phyloP scores from a whole-genome alignment of 2,797 vertebrate genomes.

The Knipowitschia caucasica region DNA sequence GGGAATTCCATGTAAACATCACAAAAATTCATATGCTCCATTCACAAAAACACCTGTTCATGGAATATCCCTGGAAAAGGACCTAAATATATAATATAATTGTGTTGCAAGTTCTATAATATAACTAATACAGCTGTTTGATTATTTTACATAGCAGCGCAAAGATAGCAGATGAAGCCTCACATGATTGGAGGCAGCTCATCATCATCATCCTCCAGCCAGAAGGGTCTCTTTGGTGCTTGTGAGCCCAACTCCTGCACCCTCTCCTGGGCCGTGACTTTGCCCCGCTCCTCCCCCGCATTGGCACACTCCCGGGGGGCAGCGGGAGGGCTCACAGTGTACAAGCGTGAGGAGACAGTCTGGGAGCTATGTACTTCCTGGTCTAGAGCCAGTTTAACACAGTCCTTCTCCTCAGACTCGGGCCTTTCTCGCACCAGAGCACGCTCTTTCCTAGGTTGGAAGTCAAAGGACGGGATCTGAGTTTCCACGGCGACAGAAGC shows the following conservation, averaged over 20 bases:
- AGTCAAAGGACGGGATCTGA: slow-evolving; percentile 44
- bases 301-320: slow-evolving; percentile 23
- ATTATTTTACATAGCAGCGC: slow-evolving; percentile 18
- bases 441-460: slow-evolving; percentile 27
- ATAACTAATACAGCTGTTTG: neutral
- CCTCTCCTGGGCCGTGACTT: slow-evolving; percentile 18
- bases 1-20: slow-evolving; percentile 2
- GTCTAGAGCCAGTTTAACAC: slow-evolving; percentile 45
- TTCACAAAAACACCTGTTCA: too few species aligned
- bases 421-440: slow-evolving; percentile 40
- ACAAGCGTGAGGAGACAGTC: slow-evolving; percentile 24
- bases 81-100: too few species aligned
- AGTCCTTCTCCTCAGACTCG: slow-evolving; percentile 36
- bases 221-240: slow-evolving; percentile 57
- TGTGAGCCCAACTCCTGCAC: slow-evolving; percentile 24
- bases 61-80: too few species aligned
- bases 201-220: slow-evolving; percentile 73
- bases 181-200: slow-evolving; percentile 78
- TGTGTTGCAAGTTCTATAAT: too few species aligned
- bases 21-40: neutral
- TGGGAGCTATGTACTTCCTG: slow-evolving; percentile 11
- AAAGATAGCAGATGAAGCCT: slow-evolving; percentile 48
- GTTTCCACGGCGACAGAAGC: slow-evolving; percentile 46
- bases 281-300: slow-evolving; percentile 19
- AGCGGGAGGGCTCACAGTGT: slow-evolving; percentile 24